Conservation (phyloP, 2,888 invertebrate genomes). For the Gandaritis pyraliata region DNA sequence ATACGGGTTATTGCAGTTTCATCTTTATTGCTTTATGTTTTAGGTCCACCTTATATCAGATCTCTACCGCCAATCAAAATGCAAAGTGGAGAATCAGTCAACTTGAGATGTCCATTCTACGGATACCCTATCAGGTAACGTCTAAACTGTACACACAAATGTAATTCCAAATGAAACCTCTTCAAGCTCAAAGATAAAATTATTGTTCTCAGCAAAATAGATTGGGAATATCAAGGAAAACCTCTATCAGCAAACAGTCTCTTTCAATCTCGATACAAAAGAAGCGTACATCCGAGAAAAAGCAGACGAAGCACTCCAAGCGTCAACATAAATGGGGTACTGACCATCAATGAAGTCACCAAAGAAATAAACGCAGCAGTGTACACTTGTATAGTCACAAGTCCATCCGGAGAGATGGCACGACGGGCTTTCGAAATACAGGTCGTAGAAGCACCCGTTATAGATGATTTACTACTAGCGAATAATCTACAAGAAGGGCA, state of each 20-base stretch:
- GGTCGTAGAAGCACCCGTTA: conserved; percentile 89
- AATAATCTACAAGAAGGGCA: conserved; percentile 92
- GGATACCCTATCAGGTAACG: conserved; percentile 91
- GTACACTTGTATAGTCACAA: conserved; percentile 91
- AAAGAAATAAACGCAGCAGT: conserved; percentile 88
- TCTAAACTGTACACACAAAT: neutral
- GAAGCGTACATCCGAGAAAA: conserved; percentile 56
- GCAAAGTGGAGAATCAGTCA: conserved; percentile 90
- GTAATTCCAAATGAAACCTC: neutral
- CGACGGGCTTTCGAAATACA: conserved; percentile 86
- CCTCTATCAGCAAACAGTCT: conserved; percentile 65
- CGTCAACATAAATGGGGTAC: conserved; percentile 81
- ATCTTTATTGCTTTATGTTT: conserved; percentile 28
- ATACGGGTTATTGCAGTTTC: too few species aligned
- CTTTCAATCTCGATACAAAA: conserved; percentile 70
- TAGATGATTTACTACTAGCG: conserved; percentile 92
- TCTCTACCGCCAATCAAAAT: conserved; percentile 90
- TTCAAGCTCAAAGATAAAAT: neutral
- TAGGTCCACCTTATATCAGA: conserved; percentile 91
- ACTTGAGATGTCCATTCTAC: conserved; percentile 92
- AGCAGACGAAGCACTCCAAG: conserved; percentile 61
- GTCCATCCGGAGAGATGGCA: conserved; percentile 86
- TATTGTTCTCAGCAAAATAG: conserved; percentile 68
- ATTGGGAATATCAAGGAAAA: conserved; percentile 78
- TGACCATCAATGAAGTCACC: conserved; percentile 85